Percentiles rank a stretch among this genome's conserved stretches.
Evolutionary conservation across 2,113 vertebrate species (phyloP).

Genomic region (Copsychus sechellarum): DNA sequence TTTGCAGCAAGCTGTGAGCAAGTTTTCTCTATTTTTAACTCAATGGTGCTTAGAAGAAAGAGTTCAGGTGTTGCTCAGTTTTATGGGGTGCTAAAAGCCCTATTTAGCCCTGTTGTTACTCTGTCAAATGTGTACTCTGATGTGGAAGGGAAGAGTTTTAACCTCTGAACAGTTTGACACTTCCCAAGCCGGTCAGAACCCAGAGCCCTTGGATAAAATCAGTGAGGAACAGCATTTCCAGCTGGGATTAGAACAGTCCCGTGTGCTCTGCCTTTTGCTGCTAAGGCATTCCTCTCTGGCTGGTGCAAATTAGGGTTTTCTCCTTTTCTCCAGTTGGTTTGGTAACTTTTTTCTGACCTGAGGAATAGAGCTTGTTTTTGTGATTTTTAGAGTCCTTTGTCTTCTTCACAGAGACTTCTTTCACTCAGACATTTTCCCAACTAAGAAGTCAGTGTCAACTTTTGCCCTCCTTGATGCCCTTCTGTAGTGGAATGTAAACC

Average conservation of each 20-base stretch:
- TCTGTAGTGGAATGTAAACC: not conserved
- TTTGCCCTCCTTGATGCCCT: not conserved
- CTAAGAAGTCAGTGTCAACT: not conserved
- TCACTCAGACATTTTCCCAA: not conserved
- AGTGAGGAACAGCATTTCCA: not conserved
- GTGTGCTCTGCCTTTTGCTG: not conserved
- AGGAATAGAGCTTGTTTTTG: not conserved
- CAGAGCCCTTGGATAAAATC: not conserved
- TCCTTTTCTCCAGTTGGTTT: not conserved
- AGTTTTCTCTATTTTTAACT: not conserved
- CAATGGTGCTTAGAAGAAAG: not conserved
- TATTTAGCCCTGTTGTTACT: not conserved
- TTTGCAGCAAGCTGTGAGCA: not conserved
- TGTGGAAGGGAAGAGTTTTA: not conserved
- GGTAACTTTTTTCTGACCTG: not conserved
- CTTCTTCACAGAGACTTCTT: not conserved
- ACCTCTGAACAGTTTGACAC: accelerated
- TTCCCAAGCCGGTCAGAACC: not conserved
- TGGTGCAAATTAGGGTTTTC: not conserved
- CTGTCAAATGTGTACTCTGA: not conserved
- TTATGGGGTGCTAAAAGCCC: not conserved
- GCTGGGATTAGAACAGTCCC: not conserved
- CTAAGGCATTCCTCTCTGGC: not conserved
- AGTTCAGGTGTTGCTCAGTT: not conserved
- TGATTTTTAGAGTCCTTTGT: not conserved